Base-by-base conservation (phyloP, 2,797 vertebrate genomes). In the Enteromius fasciolatus region DNA sequence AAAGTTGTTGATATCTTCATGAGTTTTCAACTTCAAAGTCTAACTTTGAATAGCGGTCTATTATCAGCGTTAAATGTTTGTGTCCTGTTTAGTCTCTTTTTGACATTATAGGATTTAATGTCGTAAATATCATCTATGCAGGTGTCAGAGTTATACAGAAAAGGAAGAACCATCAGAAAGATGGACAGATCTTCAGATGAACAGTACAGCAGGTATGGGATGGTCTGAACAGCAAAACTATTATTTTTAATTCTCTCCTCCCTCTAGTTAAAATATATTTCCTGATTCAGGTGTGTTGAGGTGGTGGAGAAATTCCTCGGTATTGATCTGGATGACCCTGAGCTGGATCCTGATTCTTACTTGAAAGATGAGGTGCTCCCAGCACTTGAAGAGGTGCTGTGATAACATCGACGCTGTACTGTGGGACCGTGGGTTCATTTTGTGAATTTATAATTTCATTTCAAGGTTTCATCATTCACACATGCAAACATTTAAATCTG, bases 251-350 rank as follows among this genome's bases (percentile, higher is more conserved):
- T 36, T 68, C 64, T 39, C 9, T 64, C 5, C 23, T 67, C 11
- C 25, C 31, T 2, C 4, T 68, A 33, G 20, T 52, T 52, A 36
- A 68, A 14, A 25, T 48, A 15, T 54, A 14, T 46, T 15, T 81
- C 3, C 69, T 31, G 23, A 23, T 73, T 76, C 88, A 98, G 96
- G 86, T 98, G 95, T 89, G 92, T 89, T 83, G 87, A 86, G 54
- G 48, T 98, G 76, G 96, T 98, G 87, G 95, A 96, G 70, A 96
- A 90, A 78, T 99, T 99, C 90, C 92, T 99, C 86, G 80, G 86
- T 80, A 89, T 98, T 23, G 94, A 99, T 87, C 93, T 98, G 80
- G 96, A 97, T 1, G 94, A 99, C 89, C 91, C 94, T 69, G 83
- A 88, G 0, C 41, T 96, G 80, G 94, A 98, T 83, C 89, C 97